Evolutionary conservation across 2,113 vertebrate species (phyloP), one percentile per base, ranked within the genome.

Genomic region (Callopanchax toddi): DNA sequence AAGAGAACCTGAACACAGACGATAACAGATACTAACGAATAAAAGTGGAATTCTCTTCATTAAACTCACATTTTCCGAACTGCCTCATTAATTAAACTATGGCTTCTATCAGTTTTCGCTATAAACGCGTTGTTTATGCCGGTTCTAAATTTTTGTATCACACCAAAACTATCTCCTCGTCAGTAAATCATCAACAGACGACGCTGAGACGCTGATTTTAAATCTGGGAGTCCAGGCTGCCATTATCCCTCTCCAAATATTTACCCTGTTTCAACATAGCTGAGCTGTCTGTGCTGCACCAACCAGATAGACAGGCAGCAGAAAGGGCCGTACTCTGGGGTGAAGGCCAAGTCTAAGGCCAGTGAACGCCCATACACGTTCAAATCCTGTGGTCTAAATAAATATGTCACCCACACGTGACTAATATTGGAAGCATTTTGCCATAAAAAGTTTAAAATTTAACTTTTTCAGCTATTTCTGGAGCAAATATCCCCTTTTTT

Each of bases 231-330:
- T 80, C 78, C 65, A 79, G 68, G 82, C 75, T 60, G 61, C 48
- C 64, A 69, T 85, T 80, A 85, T 78, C 71, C 61, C 45, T 87
- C 54, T 84, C 67, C 70, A 91, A 91, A 91, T 91, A 86, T 89
- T 91, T 87, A 89, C 86, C 48, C 74, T 3, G 43, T 78, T 79
- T 81, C 59, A 54, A 84, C 78, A 86, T 86, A 75, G 68, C 79
- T 80, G 60, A 79, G 78, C 76, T 72, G 76, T 73, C 86, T 81
- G 48, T 65, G 51, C 79, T 63, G 67, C 52, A 66, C 73, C 63
- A 48, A 76, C 50, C 66, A 78, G 74, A 87, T 74, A 79, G 60
- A 65, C 74, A 63, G 65, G 63, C 79, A 60, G 51, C 71, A 71
- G 39, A 62, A 54, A 68, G 15, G 22, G 36, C 64, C 44, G 70